These are phyloP conservation scores for Drosophila bifasciata DNA, from an alignment of 1,140 invertebrate species.

Conservation along the genomic window DNA sequence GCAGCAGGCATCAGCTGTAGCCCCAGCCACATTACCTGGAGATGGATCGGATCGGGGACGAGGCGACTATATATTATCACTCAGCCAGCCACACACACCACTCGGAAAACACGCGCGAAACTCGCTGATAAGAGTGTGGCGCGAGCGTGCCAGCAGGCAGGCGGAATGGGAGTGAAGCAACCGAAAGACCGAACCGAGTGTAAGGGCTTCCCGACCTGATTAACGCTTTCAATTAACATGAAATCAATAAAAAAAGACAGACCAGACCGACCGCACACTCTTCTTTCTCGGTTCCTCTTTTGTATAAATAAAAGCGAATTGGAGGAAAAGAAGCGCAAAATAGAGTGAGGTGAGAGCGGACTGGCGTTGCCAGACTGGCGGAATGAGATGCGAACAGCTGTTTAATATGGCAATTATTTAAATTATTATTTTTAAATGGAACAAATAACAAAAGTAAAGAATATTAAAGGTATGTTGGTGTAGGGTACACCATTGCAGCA, in stretches of 20 bases:
- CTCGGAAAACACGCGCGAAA: conserved; percentile 63
- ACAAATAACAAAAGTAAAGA: conserved; percentile 37
- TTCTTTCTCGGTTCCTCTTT: conserved; percentile 30
- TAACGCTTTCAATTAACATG: conserved; percentile 72
- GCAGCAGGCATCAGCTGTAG: conserved; percentile 21
- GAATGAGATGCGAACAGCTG: conserved; percentile 19
- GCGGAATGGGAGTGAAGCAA: too few species aligned
- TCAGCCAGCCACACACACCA: conserved; percentile 16
- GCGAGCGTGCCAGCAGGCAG: conserved; percentile 4
- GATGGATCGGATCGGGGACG: not conserved
- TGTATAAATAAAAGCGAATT: conserved; percentile 72
- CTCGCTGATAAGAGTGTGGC: conserved; percentile 33
- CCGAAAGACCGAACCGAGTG: conserved; percentile 10
- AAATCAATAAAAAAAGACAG: conserved; percentile 62
- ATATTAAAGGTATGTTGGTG: conserved; percentile 17
- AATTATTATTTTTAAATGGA: not conserved
- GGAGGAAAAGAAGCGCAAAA: conserved; percentile 58
- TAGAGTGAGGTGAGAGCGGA: conserved; percentile 20
- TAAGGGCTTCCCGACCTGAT: conserved; percentile 59
- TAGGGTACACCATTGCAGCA: too few species aligned
- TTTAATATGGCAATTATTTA: conserved; percentile 1
- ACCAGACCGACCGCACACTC: conserved; percentile 22
- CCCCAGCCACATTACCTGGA: conserved; percentile 1
- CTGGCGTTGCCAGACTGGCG: conserved; percentile 57
- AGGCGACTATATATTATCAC: not conserved